Percentiles rank a stretch among this genome's conserved stretches.
Evolutionary conservation across 2,888 invertebrate genomes (phyloP).

Genomic region (Orgyia antiqua): DNA sequence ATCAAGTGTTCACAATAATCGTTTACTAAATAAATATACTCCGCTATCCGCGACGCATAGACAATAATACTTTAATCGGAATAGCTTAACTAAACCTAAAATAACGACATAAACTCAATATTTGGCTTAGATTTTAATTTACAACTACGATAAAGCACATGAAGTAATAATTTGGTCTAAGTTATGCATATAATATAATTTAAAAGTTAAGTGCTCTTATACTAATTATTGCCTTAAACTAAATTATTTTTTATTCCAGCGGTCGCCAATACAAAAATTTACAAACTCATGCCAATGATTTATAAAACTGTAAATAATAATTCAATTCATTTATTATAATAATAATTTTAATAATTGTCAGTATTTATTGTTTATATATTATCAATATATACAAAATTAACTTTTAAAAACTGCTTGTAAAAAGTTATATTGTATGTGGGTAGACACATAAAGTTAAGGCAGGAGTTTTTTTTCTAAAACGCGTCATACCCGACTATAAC

Average conservation of each 20-base stretch:
- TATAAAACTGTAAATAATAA: conserved; percentile 14
- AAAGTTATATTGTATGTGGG: too few relatives aligned
- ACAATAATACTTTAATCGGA: conserved; percentile 72
- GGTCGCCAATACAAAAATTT: conserved; percentile 31
- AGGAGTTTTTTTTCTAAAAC: too few relatives aligned
- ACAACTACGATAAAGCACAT: conserved; percentile 73
- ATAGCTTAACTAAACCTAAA: conserved; percentile 57
- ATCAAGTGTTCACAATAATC: conserved; percentile 27
- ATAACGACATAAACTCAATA: conserved; percentile 73
- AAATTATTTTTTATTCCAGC: conserved; percentile 61
- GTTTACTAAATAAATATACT: conserved; percentile 64
- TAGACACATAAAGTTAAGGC: too few relatives aligned
- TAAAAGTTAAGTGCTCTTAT: conserved; percentile 69
- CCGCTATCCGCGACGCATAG: conserved; percentile 49
- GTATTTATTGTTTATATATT: conserved; percentile 15
- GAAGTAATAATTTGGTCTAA: conserved; percentile 77
- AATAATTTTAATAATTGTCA: conserved; percentile 19
- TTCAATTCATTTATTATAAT: conserved; percentile 15
- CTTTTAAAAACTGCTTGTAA: conserved; percentile 24
- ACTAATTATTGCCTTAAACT: conserved; percentile 72
- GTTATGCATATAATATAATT: conserved; percentile 64
- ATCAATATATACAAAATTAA: conserved; percentile 9
- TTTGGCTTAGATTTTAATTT: conserved; percentile 77
- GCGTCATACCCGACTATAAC: too few relatives aligned
- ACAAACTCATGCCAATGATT: conserved; percentile 36